Percentiles rank a stretch among this genome's conserved stretches.
Evolutionary conservation across 2,797 vertebrate species (phyloP).

Genomic region (Yasuhikotakia modesta): DNA sequence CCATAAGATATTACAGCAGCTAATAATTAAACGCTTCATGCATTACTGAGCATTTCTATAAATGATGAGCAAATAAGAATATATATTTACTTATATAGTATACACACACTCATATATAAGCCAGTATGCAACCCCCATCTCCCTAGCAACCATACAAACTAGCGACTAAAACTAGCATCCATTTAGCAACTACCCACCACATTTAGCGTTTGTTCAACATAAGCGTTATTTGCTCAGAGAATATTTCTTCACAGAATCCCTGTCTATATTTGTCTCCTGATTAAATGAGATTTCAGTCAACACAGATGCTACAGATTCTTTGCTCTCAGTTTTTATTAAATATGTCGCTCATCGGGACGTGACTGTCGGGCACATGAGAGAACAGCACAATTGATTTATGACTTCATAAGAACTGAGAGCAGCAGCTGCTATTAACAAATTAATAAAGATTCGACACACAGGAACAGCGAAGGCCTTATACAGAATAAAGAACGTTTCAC

Average conservation of each 20-base stretch:
- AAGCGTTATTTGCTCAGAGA: background rate
- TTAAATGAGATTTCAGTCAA: background rate
- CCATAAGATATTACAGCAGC: background rate
- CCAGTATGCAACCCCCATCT: too few relatives aligned
- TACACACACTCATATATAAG: too few relatives aligned
- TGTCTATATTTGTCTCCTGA: background rate
- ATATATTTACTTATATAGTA: too few relatives aligned
- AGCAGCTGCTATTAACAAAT: slow-evolving; percentile 16
- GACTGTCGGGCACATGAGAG: background rate
- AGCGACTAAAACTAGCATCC: too few relatives aligned
- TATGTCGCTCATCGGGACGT: slow-evolving; percentile 1
- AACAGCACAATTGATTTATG: background rate
- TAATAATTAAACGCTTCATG: slow-evolving; percentile 18
- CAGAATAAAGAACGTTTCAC: background rate
- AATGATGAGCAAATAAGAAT: background rate
- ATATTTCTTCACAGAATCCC: background rate
- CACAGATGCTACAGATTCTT: background rate
- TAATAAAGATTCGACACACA: slow-evolving; percentile 29
- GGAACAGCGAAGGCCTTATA: slow-evolving; percentile 9
- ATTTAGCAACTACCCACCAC: background rate
- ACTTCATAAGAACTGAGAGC: background rate
- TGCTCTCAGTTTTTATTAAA: background rate
- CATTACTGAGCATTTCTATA: background rate
- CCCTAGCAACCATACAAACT: too few relatives aligned
- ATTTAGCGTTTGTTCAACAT: background rate